Evolutionary conservation across 23 tunicate genomes (phyloP).

Genomic region (Aplidium turbinatum): DNA sequence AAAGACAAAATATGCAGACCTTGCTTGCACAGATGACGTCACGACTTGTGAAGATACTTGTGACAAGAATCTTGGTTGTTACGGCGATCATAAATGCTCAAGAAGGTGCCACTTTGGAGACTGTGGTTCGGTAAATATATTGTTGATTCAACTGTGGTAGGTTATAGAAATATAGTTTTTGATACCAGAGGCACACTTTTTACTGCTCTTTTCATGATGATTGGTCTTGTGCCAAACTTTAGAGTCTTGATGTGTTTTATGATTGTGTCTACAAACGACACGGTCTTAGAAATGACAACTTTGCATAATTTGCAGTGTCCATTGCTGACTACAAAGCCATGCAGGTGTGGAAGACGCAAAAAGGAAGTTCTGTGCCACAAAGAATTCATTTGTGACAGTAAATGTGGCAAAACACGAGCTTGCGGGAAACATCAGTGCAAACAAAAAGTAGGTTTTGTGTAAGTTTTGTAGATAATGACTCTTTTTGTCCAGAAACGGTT

Average conservation of each 20-base stretch:
- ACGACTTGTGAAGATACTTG: slow-evolving; percentile 74
- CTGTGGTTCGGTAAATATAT: slow-evolving; percentile 80
- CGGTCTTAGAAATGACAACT: no score
- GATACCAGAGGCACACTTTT: no score
- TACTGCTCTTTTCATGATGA: no score
- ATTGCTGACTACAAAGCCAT: slow-evolving; percentile 49
- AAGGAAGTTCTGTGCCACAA: slow-evolving; percentile 70
- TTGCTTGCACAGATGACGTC: slow-evolving; percentile 63
- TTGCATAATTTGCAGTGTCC: no score
- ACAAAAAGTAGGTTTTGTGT: slow-evolving; percentile 75
- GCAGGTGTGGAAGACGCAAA: slow-evolving; percentile 72
- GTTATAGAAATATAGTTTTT: no score
- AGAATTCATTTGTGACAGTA: slow-evolving; percentile 58
- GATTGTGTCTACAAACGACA: no score
- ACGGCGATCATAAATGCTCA: slow-evolving; percentile 84
- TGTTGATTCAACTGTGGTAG: no score
- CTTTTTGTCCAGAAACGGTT: no score
- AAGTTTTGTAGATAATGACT: no score
- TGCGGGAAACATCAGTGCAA: slow-evolving; percentile 89
- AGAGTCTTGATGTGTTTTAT: no score
- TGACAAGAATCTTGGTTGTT: slow-evolving; percentile 66
- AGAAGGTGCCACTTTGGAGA: slow-evolving; percentile 85
- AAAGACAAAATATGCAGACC: slow-evolving; percentile 18
- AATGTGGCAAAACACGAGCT: slow-evolving; percentile 53
- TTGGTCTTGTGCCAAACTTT: no score